phyloP scores from a whole-genome alignment of 37 sponge, comb jelly and placozoan genomes.

The Chondrilla cf. caribensis region DNA sequence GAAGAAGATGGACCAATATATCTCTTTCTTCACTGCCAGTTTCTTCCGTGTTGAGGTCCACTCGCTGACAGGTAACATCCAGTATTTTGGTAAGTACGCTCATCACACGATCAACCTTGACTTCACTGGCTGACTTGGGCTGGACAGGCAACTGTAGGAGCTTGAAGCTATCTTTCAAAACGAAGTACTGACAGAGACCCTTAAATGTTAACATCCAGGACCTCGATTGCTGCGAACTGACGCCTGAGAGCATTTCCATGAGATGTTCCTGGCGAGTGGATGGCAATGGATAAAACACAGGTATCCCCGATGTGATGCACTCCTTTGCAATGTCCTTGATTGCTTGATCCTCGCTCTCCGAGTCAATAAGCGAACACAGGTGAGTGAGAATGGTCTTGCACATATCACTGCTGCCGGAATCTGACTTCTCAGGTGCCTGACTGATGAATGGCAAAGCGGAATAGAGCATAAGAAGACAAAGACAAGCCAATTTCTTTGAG shows the following conservation, averaged over 20 bases:
- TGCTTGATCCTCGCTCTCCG: not conserved
- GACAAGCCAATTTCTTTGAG: conserved; percentile 14
- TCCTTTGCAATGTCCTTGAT: conserved; percentile 57
- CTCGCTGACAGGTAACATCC: conserved; percentile 32
- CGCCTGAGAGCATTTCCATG: conserved; percentile 53
- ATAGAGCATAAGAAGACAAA: conserved; percentile 44
- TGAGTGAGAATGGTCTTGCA: conserved; percentile 43
- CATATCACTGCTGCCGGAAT: not conserved
- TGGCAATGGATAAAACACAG: conserved; percentile 81
- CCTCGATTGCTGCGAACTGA: conserved; percentile 43
- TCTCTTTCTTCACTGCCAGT: not conserved
- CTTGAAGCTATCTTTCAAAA: conserved; percentile 56
- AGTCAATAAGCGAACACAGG: conserved; percentile 65
- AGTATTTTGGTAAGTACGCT: conserved; percentile 53
- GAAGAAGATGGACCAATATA: not conserved
- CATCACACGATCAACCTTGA: conserved; percentile 21
- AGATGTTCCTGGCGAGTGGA: conserved; percentile 65
- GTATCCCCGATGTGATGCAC: conserved; percentile 64
- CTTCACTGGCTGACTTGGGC: not conserved
- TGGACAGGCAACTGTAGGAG: conserved; percentile 57
- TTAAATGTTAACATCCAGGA: conserved; percentile 85
- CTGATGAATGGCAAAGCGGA: conserved; percentile 54
- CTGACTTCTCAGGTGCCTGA: not conserved
- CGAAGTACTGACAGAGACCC: conserved; percentile 84
- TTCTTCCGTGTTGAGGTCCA: not conserved